A percentile compares a stretch with the other conserved stretches of the same genome.
These are phyloP conservation scores for Lepisosteus oculatus DNA, from an alignment of 2,113 vertebrate genomes.

Conservation along the genomic window DNA sequence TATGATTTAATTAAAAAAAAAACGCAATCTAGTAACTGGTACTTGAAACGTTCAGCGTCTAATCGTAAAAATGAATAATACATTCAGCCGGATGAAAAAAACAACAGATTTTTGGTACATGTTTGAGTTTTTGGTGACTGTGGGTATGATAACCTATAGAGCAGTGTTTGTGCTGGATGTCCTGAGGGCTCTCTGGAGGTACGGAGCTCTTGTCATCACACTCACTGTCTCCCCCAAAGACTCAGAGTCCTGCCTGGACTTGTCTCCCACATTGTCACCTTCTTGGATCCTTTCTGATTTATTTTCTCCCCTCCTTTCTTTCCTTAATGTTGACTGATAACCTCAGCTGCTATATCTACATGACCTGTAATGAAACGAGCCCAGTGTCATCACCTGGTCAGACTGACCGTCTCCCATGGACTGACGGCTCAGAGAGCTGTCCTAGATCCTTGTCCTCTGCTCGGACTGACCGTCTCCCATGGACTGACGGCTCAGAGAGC, in stretches of 20 bases:
- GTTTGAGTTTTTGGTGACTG: constrained; percentile 64
- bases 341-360: not conserved
- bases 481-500: too few relatives aligned
- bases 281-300: too few relatives aligned
- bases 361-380: not conserved
- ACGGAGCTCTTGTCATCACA: too few relatives aligned
- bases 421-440: not conserved
- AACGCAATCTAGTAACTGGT: constrained; percentile 63
- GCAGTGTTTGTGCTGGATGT: too few relatives aligned
- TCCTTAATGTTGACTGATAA: not conserved
- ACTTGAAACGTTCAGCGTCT: constrained; percentile 65
- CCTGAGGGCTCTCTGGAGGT: too few relatives aligned
- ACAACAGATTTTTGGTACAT: constrained; percentile 55
- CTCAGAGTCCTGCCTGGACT: constrained; percentile 4
- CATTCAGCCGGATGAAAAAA: constrained; percentile 32
- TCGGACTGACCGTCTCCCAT: constrained; percentile 56
- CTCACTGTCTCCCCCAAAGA: too few relatives aligned
- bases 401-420: constrained; percentile 56
- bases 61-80: constrained; percentile 52
- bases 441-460: constrained; percentile 3
- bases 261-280: too few relatives aligned
- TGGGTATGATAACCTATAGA: constrained; percentile 25
- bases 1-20: constrained; percentile 18
- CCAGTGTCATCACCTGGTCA: constrained; percentile 1
- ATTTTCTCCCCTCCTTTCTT: too few relatives aligned